Percentiles rank a stretch among this genome's conserved stretches.
Conservation (phyloP, 2,888 invertebrate genomes). For the Chydorus sphaericus region DNA sequence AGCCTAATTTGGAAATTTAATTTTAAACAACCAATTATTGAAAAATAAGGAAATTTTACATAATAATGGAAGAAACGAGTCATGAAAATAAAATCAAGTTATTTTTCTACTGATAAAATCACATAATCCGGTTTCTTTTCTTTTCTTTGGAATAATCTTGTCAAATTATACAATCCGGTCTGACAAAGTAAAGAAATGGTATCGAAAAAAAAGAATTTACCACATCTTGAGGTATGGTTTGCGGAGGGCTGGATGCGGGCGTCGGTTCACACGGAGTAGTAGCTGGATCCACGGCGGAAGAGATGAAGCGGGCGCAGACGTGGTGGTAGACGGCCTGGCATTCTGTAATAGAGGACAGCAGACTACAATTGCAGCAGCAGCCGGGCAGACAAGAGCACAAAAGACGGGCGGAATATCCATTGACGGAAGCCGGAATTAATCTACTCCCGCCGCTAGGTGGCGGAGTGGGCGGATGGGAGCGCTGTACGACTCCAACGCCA, state of each 20-base stretch:
- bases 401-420: neutral
- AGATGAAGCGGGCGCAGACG: slow-evolving; percentile 34
- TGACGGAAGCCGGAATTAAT: neutral
- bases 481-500: slow-evolving; percentile 15
- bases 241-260: slow-evolving; percentile 20
- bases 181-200: neutral
- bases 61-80: too few relatives aligned
- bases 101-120: too few relatives aligned
- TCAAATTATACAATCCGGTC: too few relatives aligned
- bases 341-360: slow-evolving; percentile 41
- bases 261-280: slow-evolving; percentile 13
- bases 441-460: neutral
- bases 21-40: too few relatives aligned
- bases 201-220: slow-evolving; percentile 21
- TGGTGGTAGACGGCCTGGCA: slow-evolving; percentile 48
- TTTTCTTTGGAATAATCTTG: too few relatives aligned
- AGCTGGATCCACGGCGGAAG: too few relatives aligned
- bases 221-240: slow-evolving; percentile 25
- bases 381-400: slow-evolving; percentile 21
- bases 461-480: slow-evolving; percentile 16
- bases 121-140: too few relatives aligned
- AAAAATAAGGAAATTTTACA: too few relatives aligned
- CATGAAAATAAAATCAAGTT: too few relatives aligned
- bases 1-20: too few relatives aligned
- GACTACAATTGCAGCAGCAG: slow-evolving; percentile 46